phyloP scores from a whole-genome alignment of 1,140 invertebrate genomes.

The Drosophila neocordata region DNA sequence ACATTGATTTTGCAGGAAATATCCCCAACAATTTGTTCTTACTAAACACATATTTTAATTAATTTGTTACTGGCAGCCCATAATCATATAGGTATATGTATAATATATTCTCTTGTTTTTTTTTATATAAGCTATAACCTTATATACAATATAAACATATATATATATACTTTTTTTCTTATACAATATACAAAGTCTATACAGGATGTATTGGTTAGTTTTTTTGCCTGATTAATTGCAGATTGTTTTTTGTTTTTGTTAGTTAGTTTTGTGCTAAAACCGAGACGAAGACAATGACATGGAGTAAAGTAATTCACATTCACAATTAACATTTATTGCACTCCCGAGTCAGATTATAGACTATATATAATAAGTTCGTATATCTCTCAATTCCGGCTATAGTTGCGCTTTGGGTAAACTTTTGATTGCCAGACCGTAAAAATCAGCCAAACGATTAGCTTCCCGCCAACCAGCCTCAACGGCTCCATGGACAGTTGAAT shows the following conservation, averaged over 20 bases:
- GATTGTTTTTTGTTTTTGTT: constrained; percentile 17
- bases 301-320: background rate
- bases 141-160: constrained; percentile 25
- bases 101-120: constrained; percentile 16
- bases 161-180: constrained; percentile 38
- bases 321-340: background rate
- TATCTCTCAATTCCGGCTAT: constrained; percentile 48
- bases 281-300: constrained; percentile 33
- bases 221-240: constrained; percentile 51
- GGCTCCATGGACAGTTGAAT: constrained; percentile 92
- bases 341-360: constrained; percentile 31
- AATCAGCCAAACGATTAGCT: constrained; percentile 84
- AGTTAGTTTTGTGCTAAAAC: background rate
- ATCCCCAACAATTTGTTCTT: background rate
- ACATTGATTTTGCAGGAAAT: background rate
- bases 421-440: constrained; percentile 55
- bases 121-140: constrained; percentile 18
- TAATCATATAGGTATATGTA: too few relatives aligned
- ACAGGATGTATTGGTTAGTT: constrained; percentile 61
- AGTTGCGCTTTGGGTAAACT: constrained; percentile 64
- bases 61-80: constrained; percentile 1
- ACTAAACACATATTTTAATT: background rate
- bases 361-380: constrained; percentile 25
- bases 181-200: constrained; percentile 58
- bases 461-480: constrained; percentile 90